These are phyloP conservation scores for Drosophila bifasciata DNA, from an alignment of 1,140 invertebrate species.

Conservation along the genomic window DNA sequence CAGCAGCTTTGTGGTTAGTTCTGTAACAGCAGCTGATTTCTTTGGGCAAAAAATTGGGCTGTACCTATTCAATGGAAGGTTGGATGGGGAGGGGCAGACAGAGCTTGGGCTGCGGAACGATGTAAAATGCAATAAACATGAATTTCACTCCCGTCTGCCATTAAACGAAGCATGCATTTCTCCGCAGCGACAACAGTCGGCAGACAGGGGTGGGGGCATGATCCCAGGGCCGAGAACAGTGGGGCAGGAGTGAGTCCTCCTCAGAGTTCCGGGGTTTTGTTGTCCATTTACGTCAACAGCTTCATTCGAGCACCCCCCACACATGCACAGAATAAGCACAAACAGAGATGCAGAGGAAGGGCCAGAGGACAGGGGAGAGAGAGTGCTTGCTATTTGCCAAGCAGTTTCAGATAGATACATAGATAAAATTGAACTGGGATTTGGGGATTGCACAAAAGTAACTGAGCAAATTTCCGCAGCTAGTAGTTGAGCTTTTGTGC, in stretches of 20 bases:
- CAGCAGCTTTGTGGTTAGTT: slow-evolving; percentile 59
- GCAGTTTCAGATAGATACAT: slow-evolving; percentile 79
- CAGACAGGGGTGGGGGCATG: not conserved
- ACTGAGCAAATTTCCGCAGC: slow-evolving; percentile 81
- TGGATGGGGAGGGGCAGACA: slow-evolving; percentile 9
- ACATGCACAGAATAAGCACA: slow-evolving; percentile 28
- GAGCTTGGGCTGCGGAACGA: slow-evolving; percentile 38
- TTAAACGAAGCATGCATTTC: slow-evolving; percentile 70
- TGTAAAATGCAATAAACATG: slow-evolving; percentile 73
- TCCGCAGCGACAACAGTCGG: slow-evolving; percentile 28
- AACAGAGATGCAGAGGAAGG: not conserved
- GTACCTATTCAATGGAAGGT: slow-evolving; percentile 44
- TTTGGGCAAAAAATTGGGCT: slow-evolving; percentile 52
- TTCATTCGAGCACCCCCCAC: slow-evolving; percentile 58
- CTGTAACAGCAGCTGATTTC: slow-evolving; percentile 28
- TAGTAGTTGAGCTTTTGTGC: slow-evolving; percentile 68
- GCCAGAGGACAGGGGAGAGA: not conserved
- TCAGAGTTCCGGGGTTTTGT: slow-evolving; percentile 74
- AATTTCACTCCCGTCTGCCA: slow-evolving; percentile 55
- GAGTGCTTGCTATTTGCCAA: slow-evolving; percentile 65
- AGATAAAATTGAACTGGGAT: slow-evolving; percentile 82
- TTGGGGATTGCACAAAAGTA: slow-evolving; percentile 81
- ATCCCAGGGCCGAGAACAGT: slow-evolving; percentile 36
- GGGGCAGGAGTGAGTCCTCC: slow-evolving; percentile 48
- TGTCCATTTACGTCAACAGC: slow-evolving; percentile 81